phyloP scores from a whole-genome alignment of 2,888 invertebrate species.

The Merodon equestris region DNA sequence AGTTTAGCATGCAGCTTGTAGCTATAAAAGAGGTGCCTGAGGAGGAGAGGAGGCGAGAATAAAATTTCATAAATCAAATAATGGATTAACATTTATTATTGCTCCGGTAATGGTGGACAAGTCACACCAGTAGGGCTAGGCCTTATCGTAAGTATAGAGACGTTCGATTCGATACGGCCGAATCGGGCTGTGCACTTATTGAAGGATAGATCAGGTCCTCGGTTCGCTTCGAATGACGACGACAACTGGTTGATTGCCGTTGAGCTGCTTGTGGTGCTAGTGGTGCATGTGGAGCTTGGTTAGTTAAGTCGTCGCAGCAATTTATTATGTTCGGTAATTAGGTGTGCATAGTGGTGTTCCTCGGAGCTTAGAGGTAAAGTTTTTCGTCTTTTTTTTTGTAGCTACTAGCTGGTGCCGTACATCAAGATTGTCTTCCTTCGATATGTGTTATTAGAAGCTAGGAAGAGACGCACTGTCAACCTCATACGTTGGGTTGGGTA shows the following conservation, averaged over 20 bases:
- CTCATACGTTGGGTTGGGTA: slow-evolving; percentile 23
- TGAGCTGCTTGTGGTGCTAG: no score
- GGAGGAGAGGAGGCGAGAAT: slow-evolving; percentile 27
- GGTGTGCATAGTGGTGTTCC: slow-evolving; percentile 62
- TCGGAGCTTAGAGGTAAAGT: slow-evolving; percentile 10
- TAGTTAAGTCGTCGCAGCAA: slow-evolving; percentile 66
- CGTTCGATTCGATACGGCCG: slow-evolving; percentile 58
- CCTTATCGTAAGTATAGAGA: slow-evolving; percentile 58
- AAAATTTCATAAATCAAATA: slow-evolving; percentile 71
- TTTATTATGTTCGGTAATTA: slow-evolving; percentile 68
- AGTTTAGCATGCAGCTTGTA: neutral
- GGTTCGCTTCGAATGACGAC: no score
- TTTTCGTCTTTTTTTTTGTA: slow-evolving; percentile 17
- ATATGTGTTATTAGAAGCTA: no score
- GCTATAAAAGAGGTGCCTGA: slow-evolving; percentile 44
- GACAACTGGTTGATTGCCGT: slow-evolving; percentile 22
- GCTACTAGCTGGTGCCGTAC: no score
- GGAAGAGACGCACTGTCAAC: no score
- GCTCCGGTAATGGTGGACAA: slow-evolving; percentile 67
- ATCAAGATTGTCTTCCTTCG: no score
- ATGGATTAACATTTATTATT: slow-evolving; percentile 70
- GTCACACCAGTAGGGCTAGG: slow-evolving; percentile 63
- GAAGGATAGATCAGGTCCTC: slow-evolving; percentile 24
- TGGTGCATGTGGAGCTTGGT: slow-evolving; percentile 9
- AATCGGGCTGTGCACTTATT: slow-evolving; percentile 26